These are phyloP conservation scores for Lepidurus packardi DNA, from an alignment of 1,140 invertebrate species.

Conservation along the genomic window DNA sequence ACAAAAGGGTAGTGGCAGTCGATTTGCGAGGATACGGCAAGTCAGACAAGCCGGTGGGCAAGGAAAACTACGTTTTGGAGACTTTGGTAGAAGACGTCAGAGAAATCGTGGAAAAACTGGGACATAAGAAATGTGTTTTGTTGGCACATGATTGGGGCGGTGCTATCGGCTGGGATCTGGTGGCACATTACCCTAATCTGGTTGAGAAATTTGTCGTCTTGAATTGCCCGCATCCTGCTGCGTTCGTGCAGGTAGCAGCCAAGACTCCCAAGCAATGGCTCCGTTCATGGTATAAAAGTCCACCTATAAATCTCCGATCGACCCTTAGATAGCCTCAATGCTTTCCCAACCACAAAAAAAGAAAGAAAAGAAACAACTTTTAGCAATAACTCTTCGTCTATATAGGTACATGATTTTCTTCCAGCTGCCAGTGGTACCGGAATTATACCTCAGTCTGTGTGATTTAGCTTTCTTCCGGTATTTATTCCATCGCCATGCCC, in stretches of 20 bases:
- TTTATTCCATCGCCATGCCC: conserved; percentile 29
- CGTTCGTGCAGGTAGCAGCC: conserved; percentile 25
- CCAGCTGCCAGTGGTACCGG: conserved; percentile 29
- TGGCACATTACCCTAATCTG: conserved; percentile 57
- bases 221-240: conserved; percentile 64
- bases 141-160: conserved; percentile 79
- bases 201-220: conserved; percentile 66
- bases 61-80: conserved; percentile 56
- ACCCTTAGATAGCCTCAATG: not conserved
- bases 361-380: not conserved
- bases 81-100: conserved; percentile 61
- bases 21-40: conserved; percentile 76
- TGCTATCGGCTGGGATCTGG: conserved; percentile 64
- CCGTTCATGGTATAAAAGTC: conserved; percentile 24
- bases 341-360: not conserved
- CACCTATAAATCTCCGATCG: not conserved
- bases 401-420: conserved; percentile 33
- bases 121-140: conserved; percentile 52
- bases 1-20: conserved; percentile 61
- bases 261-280: conserved; percentile 24
- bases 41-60: conserved; percentile 66
- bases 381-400: not conserved
- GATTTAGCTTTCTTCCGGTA: conserved; percentile 27
- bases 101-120: conserved; percentile 60
- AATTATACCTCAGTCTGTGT: conserved; percentile 17